Evolutionary conservation across 2,113 vertebrate species (phyloP), one percentile per base, ranked within the genome.

Genomic region (Xenus cinereus): DNA sequence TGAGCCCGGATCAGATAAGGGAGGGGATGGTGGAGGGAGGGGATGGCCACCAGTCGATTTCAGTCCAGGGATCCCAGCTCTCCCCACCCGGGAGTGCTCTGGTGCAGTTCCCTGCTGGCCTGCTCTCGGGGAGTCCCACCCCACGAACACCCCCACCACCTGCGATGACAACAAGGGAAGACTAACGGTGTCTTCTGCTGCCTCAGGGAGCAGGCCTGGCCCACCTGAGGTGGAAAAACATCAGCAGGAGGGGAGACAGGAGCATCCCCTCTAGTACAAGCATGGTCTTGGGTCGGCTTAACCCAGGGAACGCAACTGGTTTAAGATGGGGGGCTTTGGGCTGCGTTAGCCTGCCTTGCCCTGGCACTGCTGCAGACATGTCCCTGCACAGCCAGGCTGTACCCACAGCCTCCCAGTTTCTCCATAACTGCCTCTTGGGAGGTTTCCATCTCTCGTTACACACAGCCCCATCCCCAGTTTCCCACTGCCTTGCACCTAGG

Each of bases 141-240:
- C 39, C 14, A 2, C 7, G 1, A 32, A 7, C 16, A 5, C 4
- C 17, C 21, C 15, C 26, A 28, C n/a, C 6, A 3, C 10, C 1
- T 6, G 12, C 51, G 41, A 22, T 35, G 51, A 60, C 57, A 82
- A 7, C 7, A 6, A 16, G n/a, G 43, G 24, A 41, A 50, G 10
- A 33, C 37, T 69, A 32, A 32, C 2, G 2, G 30, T 48, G 24
- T 51, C 11, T 48, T 43, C 46, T 69, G 28, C 64, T 67, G 66
- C 64, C 24, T 37, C 54, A 41, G n/a, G 23, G 16, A 60, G 45
- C 69, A 39, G 39, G 30, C 28, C 54, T 66, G 54, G 45, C 20
- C 75, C 37, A 4, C 80, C 56, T 51, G 39, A 45, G 4, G 4
- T 67, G 71, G 43, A n/a, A 48, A 72, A 71, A 27, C 10, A 39